A percentile compares a stretch with the other conserved stretches of the same genome.
Evolutionary conservation across 2,888 invertebrate genomes (phyloP).

Genomic region (Luperina testacea): DNA sequence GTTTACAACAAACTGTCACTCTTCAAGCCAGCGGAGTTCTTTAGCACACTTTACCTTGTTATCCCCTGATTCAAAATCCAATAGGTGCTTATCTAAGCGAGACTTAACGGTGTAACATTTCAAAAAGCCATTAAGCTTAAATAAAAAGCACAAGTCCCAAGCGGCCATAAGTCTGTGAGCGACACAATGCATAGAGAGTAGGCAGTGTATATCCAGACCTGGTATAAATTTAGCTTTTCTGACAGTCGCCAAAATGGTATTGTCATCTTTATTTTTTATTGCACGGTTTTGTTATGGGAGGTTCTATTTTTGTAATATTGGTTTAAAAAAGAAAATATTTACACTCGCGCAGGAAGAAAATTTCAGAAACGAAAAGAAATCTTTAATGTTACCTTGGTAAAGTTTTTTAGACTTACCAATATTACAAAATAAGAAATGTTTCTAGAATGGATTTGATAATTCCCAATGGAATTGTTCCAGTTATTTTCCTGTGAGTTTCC

Average conservation of each 20-base stretch:
- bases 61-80: constrained; percentile 28
- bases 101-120: constrained; percentile 50
- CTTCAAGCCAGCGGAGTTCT: no score
- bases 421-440: not conserved
- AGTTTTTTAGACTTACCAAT: not conserved
- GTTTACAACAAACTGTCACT: no score
- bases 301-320: not conserved
- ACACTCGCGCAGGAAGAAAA: not conserved
- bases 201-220: constrained; percentile 35
- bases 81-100: constrained; percentile 53
- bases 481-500: not conserved
- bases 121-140: constrained; percentile 62
- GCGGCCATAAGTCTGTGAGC: constrained; percentile 64
- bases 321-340: not conserved
- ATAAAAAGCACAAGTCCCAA: constrained; percentile 62
- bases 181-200: constrained; percentile 64
- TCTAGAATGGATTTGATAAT: not conserved
- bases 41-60: no score
- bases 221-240: constrained; percentile 61
- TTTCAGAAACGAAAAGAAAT: not conserved
- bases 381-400: not conserved
- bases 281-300: constrained; percentile 13
- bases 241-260: constrained; percentile 63
- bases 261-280: constrained; percentile 60
- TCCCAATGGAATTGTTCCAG: not conserved